Conservation (phyloP, 2,113 vertebrate species). For the Numenius arquata region DNA sequence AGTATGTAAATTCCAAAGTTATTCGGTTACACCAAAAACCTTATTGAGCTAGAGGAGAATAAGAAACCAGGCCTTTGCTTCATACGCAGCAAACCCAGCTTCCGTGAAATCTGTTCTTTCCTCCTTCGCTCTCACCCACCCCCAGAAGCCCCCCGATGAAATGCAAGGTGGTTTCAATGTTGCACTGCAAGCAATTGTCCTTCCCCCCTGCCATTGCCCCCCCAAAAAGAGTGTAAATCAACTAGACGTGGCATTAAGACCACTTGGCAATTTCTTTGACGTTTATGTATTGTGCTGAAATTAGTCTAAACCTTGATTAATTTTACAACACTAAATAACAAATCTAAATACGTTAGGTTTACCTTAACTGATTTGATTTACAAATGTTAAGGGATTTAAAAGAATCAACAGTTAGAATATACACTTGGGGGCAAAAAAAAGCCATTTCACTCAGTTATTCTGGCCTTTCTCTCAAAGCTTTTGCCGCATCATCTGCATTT, state of each 20-base stretch:
- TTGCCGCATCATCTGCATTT: background rate
- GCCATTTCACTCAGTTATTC: background rate
- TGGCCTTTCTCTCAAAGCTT: background rate
- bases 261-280: background rate
- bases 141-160: background rate
- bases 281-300: background rate
- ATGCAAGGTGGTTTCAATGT: background rate
- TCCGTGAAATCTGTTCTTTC: background rate
- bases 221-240: background rate
- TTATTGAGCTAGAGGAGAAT: background rate
- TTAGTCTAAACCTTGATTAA: background rate
- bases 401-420: background rate
- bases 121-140: background rate
- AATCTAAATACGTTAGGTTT: background rate
- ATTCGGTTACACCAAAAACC: background rate
- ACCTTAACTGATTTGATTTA: background rate
- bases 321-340: background rate
- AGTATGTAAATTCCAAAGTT: background rate
- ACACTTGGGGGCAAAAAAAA: background rate
- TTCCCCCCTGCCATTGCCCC: background rate
- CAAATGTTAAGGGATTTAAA: background rate
- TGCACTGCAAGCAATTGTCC: background rate
- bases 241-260: background rate
- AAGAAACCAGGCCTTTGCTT: background rate
- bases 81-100: background rate